phyloP scores from a whole-genome alignment of 1,140 invertebrate genomes.

The Psilanteris sp. region DNA sequence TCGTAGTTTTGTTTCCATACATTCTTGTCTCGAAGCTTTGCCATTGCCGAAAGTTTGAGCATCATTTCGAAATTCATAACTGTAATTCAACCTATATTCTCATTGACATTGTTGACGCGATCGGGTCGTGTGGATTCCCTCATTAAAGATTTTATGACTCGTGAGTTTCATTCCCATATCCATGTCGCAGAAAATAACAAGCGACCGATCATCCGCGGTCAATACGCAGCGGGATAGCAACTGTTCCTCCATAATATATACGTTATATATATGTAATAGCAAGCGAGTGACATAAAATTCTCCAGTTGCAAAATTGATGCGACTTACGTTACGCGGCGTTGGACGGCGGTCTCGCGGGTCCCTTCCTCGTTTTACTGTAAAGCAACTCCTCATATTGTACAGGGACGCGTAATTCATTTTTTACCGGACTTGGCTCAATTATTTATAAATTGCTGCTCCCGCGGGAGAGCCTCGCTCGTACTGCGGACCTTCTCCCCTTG shows the following conservation, averaged over 20 bases:
- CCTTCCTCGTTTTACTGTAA: constrained; percentile 78
- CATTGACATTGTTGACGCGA: constrained; percentile 23
- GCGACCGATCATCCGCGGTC: constrained; percentile 40
- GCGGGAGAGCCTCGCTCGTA: constrained; percentile 51
- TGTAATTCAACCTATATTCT: constrained; percentile 33
- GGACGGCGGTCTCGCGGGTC: constrained; percentile 74
- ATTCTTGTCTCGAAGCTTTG: no score
- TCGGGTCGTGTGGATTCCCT: constrained; percentile 7
- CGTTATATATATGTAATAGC: constrained; percentile 64
- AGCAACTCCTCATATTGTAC: constrained; percentile 80
- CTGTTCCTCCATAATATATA: constrained; percentile 77
- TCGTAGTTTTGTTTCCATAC: no score
- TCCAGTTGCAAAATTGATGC: constrained; percentile 81
- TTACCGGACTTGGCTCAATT: constrained; percentile 80
- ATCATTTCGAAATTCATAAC: constrained; percentile 18
- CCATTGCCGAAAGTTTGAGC: no score
- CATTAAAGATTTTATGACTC: constrained; percentile 53
- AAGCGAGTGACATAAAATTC: constrained; percentile 78
- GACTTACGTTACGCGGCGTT: constrained; percentile 74
- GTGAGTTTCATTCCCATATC: constrained; percentile 21
- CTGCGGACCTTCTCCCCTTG: constrained; percentile 47
- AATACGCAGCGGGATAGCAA: constrained; percentile 55
- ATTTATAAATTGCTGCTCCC: constrained; percentile 81
- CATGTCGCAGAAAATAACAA: constrained; percentile 42
- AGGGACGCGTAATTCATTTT: constrained; percentile 81